A percentile compares a stretch with the other conserved stretches of the same genome.
Conservation (phyloP, 2,113 vertebrate species). For the Muscicapa adusta region DNA sequence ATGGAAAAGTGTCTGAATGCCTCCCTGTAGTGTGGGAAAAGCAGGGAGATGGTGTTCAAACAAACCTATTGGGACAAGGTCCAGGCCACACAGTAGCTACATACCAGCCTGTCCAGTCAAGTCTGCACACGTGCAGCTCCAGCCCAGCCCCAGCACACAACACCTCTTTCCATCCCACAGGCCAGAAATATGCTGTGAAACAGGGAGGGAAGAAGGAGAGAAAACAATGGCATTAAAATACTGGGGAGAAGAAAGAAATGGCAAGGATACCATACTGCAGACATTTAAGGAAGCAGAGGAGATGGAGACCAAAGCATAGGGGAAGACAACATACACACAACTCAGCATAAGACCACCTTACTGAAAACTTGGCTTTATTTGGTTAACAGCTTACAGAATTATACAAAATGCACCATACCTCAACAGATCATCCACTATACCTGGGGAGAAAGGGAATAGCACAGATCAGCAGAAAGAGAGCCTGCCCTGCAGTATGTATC, state of each 20-base stretch:
- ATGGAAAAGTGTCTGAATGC: accelerated
- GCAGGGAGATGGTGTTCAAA: background rate
- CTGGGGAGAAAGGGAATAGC: background rate
- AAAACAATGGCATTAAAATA: background rate
- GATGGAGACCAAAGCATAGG: background rate
- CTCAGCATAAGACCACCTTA: background rate
- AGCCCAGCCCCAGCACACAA: background rate
- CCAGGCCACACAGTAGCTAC: background rate
- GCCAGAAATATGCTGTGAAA: background rate
- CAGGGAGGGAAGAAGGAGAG: background rate
- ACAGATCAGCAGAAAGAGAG: background rate
- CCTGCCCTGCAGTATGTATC: background rate
- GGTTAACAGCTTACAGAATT: background rate
- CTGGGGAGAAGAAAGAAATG: background rate
- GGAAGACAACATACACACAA: accelerated
- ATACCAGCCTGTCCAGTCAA: background rate
- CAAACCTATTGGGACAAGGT: background rate
- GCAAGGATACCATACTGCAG: background rate
- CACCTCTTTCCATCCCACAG: background rate
- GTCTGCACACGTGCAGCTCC: background rate
- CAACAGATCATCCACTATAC: accelerated
- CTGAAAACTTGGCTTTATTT: background rate
- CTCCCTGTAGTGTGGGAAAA: background rate
- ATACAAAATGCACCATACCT: background rate
- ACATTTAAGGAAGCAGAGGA: background rate